Evolutionary conservation across 2,797 vertebrate species (phyloP).

Genomic region (Cynodonichthys magdalenae): DNA sequence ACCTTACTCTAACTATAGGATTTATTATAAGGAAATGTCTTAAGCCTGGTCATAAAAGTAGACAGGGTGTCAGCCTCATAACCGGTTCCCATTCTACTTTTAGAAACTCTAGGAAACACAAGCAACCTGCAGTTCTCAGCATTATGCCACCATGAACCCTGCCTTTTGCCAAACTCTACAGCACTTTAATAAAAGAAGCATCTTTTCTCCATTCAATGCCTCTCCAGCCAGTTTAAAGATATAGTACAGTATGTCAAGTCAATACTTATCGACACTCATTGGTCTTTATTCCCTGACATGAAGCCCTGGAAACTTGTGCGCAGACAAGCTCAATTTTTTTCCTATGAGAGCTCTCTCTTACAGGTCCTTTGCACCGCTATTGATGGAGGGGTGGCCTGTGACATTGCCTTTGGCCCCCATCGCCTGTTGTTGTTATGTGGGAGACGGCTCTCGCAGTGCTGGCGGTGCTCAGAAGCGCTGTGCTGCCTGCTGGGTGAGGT

Average conservation of each 20-base stretch:
- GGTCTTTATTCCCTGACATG: conserved; percentile 43
- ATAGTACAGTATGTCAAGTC: conserved; percentile 38
- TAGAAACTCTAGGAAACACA: too few relatives aligned
- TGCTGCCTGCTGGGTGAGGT: conserved; percentile 74
- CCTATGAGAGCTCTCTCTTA: conserved; percentile 56
- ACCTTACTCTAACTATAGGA: too few relatives aligned
- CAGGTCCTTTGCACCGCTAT: conserved; percentile 66
- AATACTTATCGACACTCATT: conserved; percentile 37
- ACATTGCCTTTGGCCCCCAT: conserved; percentile 68
- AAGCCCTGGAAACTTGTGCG: conserved; percentile 38
- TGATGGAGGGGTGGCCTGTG: conserved; percentile 66
- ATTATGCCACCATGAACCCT: conserved; percentile 33
- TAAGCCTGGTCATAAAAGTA: too few relatives aligned
- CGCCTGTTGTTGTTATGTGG: conserved; percentile 62
- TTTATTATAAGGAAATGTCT: too few relatives aligned
- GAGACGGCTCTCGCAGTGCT: conserved; percentile 54
- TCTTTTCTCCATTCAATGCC: conserved; percentile 31
- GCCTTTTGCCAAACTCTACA: conserved; percentile 47
- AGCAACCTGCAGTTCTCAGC: conserved; percentile 24
- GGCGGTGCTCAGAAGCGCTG: conserved; percentile 51
- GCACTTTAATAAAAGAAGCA: conserved; percentile 23
- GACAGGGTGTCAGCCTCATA: too few relatives aligned
- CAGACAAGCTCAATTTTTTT: conserved; percentile 62
- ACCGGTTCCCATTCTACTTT: too few relatives aligned
- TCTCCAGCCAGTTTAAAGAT: conserved; percentile 38